These are phyloP conservation scores for Amorpha juglandis DNA, from an alignment of 2,888 invertebrate species.

Conservation along the genomic window DNA sequence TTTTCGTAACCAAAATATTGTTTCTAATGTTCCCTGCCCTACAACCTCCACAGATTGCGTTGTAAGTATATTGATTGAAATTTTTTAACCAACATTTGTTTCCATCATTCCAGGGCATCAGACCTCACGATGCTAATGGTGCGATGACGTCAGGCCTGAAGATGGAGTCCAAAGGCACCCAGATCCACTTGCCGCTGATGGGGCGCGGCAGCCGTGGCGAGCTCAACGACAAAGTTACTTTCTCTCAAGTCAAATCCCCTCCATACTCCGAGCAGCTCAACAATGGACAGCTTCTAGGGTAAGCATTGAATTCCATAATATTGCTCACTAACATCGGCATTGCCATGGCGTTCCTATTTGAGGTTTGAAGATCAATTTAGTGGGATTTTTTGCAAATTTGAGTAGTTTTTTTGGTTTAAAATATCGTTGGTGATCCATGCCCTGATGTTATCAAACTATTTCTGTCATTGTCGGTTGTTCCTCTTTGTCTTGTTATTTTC, in stretches of 20 bases:
- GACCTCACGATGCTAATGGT: conserved; percentile 66
- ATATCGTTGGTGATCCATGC: no score
- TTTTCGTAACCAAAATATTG: no score
- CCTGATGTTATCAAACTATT: no score
- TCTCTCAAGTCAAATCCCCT: conserved; percentile 69
- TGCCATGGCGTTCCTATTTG: no score
- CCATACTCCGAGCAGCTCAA: conserved; percentile 85
- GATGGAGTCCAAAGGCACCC: conserved; percentile 82
- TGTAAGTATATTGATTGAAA: background rate
- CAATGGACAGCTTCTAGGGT: conserved; percentile 86
- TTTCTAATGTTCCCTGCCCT: no score
- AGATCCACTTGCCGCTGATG: conserved; percentile 80
- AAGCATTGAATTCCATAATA: conserved; percentile 41
- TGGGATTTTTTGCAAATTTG: no score
- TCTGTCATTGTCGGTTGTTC: no score
- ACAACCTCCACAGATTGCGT: no score
- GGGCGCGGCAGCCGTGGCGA: conserved; percentile 77
- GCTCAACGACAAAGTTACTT: conserved; percentile 74
- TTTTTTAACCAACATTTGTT: background rate
- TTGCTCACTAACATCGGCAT: no score
- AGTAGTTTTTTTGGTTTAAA: no score
- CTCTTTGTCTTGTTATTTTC: no score
- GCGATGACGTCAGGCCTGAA: conserved; percentile 75
- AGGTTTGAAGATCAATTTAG: no score
- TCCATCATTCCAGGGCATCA: conserved; percentile 57